phyloP scores from a whole-genome alignment of 2,797 vertebrate genomes.

The Prunella strophiata region DNA sequence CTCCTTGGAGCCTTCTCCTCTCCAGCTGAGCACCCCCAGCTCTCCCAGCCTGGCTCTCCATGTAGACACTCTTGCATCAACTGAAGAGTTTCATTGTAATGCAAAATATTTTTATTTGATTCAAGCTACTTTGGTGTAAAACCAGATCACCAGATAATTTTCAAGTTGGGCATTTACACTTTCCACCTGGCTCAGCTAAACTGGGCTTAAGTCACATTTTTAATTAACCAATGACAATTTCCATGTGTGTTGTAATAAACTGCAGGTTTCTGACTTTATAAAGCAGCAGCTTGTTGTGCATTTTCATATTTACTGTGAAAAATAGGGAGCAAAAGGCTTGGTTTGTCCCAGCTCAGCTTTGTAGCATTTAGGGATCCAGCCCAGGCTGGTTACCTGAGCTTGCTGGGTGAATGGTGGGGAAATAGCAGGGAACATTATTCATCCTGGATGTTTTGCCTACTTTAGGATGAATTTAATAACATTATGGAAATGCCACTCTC shows the following conservation, averaged over 20 bases:
- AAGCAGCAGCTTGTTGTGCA: neutral
- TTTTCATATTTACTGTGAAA: neutral
- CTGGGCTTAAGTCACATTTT: neutral
- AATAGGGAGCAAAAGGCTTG: neutral
- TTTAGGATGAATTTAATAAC: slow-evolving; percentile 8
- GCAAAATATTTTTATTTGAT: neutral
- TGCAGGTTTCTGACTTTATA: neutral
- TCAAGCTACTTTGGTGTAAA: neutral
- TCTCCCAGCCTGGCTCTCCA: neutral
- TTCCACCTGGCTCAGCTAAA: neutral
- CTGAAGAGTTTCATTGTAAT: neutral
- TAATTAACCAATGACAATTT: neutral
- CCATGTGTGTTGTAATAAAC: neutral
- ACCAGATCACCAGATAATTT: neutral
- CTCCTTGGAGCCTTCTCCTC: neutral
- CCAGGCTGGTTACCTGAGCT: neutral
- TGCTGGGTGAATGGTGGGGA: neutral
- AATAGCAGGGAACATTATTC: neutral
- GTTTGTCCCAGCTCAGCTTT: neutral
- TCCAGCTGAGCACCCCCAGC: neutral
- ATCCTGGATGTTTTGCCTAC: neutral
- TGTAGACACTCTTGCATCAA: neutral
- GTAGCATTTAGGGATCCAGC: neutral
- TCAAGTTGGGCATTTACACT: neutral
- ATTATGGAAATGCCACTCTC: neutral